Evolutionary conservation across 2,797 vertebrate species (phyloP).

Genomic region (Natrix natrix): DNA sequence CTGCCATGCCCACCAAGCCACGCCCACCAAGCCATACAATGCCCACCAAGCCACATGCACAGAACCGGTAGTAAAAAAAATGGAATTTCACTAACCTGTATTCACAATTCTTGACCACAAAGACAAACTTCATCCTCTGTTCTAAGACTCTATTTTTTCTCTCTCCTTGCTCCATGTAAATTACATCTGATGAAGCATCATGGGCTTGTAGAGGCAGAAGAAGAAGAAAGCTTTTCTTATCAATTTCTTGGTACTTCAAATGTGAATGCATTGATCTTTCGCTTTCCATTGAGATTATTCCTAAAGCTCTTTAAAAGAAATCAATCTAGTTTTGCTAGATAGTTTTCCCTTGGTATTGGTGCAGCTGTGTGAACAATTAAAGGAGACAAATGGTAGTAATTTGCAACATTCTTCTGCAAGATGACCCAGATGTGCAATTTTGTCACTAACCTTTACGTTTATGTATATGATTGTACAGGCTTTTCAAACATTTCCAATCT

Average conservation of each 20-base stretch:
- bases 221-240: background rate
- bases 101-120: background rate
- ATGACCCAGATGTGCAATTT: background rate
- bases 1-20: no score
- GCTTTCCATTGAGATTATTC: conserved; percentile 29
- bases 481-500: background rate
- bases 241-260: conserved; percentile 17
- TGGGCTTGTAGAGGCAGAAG: background rate
- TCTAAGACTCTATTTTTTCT: background rate
- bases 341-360: background rate
- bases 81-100: background rate
- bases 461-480: background rate
- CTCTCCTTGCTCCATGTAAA: background rate
- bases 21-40: no score
- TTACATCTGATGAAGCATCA: background rate
- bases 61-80: no score
- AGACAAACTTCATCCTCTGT: background rate
- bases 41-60: no score
- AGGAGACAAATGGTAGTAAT: background rate
- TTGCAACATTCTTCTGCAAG: rapidly evolving
- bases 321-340: conserved; percentile 19
- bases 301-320: conserved; percentile 23
- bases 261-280: conserved; percentile 32
- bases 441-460: background rate
- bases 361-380: background rate